Base-by-base conservation (phyloP, 1,140 invertebrate genomes). In the Aphelinus atriplicis region DNA sequence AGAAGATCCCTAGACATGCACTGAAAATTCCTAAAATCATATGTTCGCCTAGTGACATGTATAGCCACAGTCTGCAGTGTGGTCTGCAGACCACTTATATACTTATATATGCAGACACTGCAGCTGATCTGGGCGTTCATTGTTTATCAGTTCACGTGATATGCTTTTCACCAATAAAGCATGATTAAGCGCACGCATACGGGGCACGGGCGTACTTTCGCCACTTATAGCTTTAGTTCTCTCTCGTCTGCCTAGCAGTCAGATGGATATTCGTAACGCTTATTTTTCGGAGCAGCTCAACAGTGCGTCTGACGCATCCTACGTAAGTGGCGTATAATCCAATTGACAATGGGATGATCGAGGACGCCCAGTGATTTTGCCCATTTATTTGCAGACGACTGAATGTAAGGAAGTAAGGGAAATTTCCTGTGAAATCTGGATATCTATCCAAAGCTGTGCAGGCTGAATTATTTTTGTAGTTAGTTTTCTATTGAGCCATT, bases 131-230 rank as follows among this genome's bases (percentile, higher is more conserved):
- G 56, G 9, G 26, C 10, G 56, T 62, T 62, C 42, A 62, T 7
- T 62, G 42, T 62, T 62, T 62, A 62, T 62, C 60, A 62, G 45
- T 62, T 62, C 60, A 62, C 60, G 60, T 62, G 60, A 57, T 68
- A 56, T 56, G 10, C 46, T 56, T 68, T 68, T 68, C 10, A 2
- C 45, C n/a, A 10, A 56, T 57, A 68, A 56, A 68, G 26, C 26
- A 68, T 57, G 65, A 68, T 68, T 46, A 45, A 68, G 42, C 47
- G 43, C 6, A 10, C 4, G 2, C 45, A 47, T 68, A 1, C 42
- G 26, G 26, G 26, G 42, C 42, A 57, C 3, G 10, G 45, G 1
- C 1, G 48, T n/a, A 65, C 56, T 57, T 65, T 65, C 26, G 43
- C 26, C 50, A 53, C 53, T 51, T 10, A 26, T 51, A 42, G 26